Evolutionary conservation across 92 coral and sea anemone genomes (phyloP).

Genomic region (Zoanthus sansibaricus): DNA sequence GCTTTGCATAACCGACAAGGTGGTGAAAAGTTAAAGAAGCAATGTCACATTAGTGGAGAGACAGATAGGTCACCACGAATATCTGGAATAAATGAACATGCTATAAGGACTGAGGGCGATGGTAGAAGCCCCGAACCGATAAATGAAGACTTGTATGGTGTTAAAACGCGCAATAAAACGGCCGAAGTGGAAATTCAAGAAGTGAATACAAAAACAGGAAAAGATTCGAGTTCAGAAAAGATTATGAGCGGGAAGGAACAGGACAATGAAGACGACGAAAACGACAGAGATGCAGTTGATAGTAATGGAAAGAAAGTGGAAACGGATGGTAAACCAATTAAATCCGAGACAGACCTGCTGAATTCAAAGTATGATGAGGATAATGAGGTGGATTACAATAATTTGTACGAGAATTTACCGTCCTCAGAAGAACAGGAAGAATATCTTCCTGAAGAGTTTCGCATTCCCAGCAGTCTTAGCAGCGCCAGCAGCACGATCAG

Average conservation of each 20-base stretch:
- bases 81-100: not conserved
- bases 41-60: not conserved
- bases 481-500: conserved; percentile 39
- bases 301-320: conserved; percentile 19
- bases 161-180: conserved; percentile 1
- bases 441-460: conserved; percentile 37
- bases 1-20: conserved; percentile 72
- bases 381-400: conserved; percentile 37
- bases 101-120: conserved; percentile 23
- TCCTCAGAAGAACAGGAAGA: conserved; percentile 18
- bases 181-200: not conserved
- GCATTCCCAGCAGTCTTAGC: conserved; percentile 33
- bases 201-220: not conserved
- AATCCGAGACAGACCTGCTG: conserved; percentile 4
- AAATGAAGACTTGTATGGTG: conserved; percentile 13
- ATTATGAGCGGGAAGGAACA: conserved; percentile 36
- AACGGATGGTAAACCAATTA: not conserved
- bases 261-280: conserved; percentile 2
- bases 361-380: conserved; percentile 50
- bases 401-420: conserved; percentile 32
- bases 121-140: conserved; percentile 39
- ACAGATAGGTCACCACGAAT: not conserved
- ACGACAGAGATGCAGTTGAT: conserved; percentile 6
- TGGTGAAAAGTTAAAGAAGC: conserved; percentile 51
- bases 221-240: not conserved